These are phyloP conservation scores for Xiphophorus birchmanni DNA, from an alignment of 2,797 vertebrate species.

Conservation along the genomic window DNA sequence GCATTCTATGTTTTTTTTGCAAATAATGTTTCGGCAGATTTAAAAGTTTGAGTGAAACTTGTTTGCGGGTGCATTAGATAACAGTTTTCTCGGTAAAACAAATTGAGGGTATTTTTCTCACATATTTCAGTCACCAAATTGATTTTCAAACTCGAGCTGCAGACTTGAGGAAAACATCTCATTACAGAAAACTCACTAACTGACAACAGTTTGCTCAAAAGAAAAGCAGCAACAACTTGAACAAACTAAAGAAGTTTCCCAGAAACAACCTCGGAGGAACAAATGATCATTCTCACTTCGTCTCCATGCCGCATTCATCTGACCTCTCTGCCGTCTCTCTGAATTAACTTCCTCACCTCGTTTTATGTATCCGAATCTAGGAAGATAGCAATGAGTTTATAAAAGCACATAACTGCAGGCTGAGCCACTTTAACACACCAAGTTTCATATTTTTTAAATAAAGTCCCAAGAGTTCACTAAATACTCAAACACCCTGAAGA, in stretches of 20 bases:
- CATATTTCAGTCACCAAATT: neutral
- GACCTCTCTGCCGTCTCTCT: neutral
- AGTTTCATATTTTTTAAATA: neutral
- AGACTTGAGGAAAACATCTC: neutral
- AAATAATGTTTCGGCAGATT: neutral
- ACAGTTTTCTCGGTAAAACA: neutral
- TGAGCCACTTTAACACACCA: neutral
- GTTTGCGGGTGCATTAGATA: neutral
- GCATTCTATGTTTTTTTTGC: neutral
- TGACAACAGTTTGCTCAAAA: neutral
- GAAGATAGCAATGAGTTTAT: neutral
- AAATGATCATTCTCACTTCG: neutral
- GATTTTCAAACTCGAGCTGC: neutral
- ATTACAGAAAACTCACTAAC: neutral
- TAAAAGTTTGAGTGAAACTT: neutral
- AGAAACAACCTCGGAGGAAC: neutral
- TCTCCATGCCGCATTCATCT: neutral
- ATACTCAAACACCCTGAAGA: neutral
- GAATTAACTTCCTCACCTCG: neutral
- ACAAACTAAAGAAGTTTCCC: neutral
- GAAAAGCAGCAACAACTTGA: neutral
- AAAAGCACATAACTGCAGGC: neutral
- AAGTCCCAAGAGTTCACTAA: neutral
- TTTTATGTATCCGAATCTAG: neutral
- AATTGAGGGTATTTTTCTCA: neutral